A percentile compares a stretch with the other conserved stretches of the same genome.
phyloP scores from a whole-genome alignment of 2,113 vertebrate species.

The Amphilophus citrinellus region DNA sequence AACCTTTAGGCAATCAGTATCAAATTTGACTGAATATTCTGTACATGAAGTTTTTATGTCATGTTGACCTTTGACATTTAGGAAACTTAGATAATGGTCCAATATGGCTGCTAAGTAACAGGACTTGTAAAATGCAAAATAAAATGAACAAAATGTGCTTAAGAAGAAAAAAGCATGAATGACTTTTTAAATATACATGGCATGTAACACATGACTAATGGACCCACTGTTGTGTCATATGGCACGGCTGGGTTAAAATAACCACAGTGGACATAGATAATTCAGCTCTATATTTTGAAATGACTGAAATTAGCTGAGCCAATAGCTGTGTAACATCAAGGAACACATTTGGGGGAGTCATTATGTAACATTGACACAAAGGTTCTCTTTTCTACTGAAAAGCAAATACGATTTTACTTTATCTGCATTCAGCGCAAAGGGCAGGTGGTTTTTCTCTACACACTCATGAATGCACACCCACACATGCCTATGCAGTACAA shows the following conservation, averaged over 20 bases:
- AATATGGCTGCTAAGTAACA: neutral
- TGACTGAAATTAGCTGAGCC: slow-evolving; percentile 27
- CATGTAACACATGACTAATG: neutral
- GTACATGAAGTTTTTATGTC: neutral
- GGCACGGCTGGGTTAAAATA: neutral
- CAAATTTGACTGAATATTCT: neutral
- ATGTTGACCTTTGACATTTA: neutral
- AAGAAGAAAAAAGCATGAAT: neutral
- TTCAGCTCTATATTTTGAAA: slow-evolving; percentile 10
- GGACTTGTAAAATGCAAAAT: neutral
- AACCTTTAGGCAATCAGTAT: neutral
- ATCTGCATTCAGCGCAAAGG: neutral
- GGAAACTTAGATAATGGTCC: neutral
- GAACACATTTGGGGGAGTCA: neutral
- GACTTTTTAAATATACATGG: neutral
- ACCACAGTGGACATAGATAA: neutral
- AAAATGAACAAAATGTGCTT: too few species aligned
- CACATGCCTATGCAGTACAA: neutral
- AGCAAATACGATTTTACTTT: neutral
- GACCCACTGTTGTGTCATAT: neutral
- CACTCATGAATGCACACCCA: neutral
- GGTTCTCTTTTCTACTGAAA: neutral
- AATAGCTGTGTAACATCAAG: slow-evolving; percentile 13
- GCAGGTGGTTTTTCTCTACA: slow-evolving; percentile 11
- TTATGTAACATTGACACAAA: slow-evolving; percentile 42